phyloP scores from a whole-genome alignment of 2,888 invertebrate species.

The Odontothrips loti region DNA sequence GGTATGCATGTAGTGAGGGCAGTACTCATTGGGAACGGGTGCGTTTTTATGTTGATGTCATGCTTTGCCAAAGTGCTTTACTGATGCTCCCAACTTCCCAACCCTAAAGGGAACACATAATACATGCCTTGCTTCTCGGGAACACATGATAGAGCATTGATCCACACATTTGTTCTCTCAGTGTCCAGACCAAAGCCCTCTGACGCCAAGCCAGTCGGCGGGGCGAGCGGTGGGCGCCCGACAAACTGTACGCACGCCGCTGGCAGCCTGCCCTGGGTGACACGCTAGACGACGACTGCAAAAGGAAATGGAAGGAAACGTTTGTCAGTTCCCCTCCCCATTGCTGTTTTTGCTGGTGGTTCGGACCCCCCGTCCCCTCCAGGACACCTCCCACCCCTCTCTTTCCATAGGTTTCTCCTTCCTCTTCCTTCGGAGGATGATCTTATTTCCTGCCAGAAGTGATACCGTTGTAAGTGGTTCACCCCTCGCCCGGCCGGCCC shows the following conservation, averaged over 20 bases:
- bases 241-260: neutral
- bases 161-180: no score
- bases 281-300: neutral
- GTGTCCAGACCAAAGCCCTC: no score
- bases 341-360: neutral
- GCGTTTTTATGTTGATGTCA: no score
- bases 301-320: neutral
- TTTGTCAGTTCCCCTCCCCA: slow-evolving; percentile 18
- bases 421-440: neutral
- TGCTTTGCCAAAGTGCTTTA: neutral
- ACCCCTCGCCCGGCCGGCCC: no score
- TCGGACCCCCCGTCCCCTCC: neutral
- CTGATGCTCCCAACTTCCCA: neutral
- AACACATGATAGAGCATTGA: no score
- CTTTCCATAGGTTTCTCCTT: neutral
- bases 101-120: no score
- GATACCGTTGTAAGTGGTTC: slow-evolving; percentile 22
- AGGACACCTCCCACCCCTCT: neutral
- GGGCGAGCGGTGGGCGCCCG: neutral
- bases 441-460: slow-evolving; percentile 34
- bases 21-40: no score
- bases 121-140: no score
- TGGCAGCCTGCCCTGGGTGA: neutral
- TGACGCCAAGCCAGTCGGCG: no score
- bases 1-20: neutral